phyloP scores from a whole-genome alignment of 2,113 vertebrate genomes.

The Cyanocitta stelleri region DNA sequence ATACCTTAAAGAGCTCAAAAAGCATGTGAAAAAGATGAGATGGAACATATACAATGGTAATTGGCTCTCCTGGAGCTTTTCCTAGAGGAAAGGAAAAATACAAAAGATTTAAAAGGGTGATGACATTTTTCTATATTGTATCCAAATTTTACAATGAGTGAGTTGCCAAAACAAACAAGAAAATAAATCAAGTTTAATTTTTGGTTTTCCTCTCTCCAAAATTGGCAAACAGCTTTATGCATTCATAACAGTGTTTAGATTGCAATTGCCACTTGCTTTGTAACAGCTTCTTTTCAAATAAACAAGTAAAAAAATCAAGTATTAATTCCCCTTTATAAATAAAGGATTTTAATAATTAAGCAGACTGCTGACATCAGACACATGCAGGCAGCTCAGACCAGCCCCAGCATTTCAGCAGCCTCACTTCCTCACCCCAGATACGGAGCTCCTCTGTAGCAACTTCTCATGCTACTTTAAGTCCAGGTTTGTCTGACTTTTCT shows the following conservation, averaged over 20 bases:
- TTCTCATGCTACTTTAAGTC: neutral
- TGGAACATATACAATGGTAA: constrained; percentile 92
- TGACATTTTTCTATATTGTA: neutral
- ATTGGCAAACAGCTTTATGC: neutral
- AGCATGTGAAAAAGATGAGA: constrained; percentile 98
- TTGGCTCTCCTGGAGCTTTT: constrained; percentile 77
- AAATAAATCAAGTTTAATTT: neutral
- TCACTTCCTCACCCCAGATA: neutral
- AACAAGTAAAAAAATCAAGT: neutral
- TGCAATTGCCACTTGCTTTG: neutral
- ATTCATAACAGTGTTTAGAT: neutral
- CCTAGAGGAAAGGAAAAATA: constrained; percentile 65
- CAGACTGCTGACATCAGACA: neutral
- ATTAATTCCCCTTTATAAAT: neutral
- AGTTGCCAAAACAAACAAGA: neutral
- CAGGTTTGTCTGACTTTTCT: neutral
- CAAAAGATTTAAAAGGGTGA: neutral
- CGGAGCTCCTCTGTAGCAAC: neutral
- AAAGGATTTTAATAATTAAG: neutral
- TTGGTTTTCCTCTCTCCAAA: accelerated
- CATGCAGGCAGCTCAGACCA: neutral
- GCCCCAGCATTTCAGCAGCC: neutral
- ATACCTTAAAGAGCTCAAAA: constrained; percentile 98
- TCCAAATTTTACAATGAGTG: neutral
- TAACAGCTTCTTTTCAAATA: neutral